These are phyloP conservation scores for Bubo bubo DNA, from an alignment of 2,113 vertebrate genomes.

Conservation along the genomic window DNA sequence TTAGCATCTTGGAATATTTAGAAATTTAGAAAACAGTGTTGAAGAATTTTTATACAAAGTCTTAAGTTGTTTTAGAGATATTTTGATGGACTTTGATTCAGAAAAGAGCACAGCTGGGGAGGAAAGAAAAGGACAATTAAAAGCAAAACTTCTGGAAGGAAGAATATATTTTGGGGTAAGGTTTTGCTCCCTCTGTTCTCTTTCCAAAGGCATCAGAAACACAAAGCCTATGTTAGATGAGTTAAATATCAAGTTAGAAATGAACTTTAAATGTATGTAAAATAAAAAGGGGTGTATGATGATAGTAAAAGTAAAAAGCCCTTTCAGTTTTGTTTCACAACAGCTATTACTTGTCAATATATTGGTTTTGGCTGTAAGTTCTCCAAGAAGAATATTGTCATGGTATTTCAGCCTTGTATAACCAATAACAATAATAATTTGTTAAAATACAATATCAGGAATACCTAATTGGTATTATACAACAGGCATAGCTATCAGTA, in stretches of 20 bases:
- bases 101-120: not conserved
- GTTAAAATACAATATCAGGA: not conserved
- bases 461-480: not conserved
- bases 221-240: not conserved
- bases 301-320: not conserved
- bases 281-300: not conserved
- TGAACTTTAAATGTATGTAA: fast-evolving
- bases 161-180: not conserved
- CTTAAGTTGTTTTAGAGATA: not conserved
- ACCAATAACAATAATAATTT: not conserved
- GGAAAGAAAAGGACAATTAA: not conserved
- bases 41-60: not conserved
- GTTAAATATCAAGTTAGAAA: not conserved
- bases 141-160: not conserved
- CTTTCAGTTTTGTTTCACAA: not conserved
- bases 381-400: not conserved
- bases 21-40: not conserved
- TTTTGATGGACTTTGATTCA: not conserved
- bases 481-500: not conserved
- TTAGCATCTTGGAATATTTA: not conserved
- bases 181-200: not conserved
- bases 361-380: not conserved
- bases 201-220: not conserved
- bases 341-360: not conserved
- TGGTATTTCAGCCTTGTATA: not conserved